These are phyloP conservation scores for Catamblyrhynchus diadema DNA, from an alignment of 2,797 vertebrate genomes.

Conservation along the genomic window DNA sequence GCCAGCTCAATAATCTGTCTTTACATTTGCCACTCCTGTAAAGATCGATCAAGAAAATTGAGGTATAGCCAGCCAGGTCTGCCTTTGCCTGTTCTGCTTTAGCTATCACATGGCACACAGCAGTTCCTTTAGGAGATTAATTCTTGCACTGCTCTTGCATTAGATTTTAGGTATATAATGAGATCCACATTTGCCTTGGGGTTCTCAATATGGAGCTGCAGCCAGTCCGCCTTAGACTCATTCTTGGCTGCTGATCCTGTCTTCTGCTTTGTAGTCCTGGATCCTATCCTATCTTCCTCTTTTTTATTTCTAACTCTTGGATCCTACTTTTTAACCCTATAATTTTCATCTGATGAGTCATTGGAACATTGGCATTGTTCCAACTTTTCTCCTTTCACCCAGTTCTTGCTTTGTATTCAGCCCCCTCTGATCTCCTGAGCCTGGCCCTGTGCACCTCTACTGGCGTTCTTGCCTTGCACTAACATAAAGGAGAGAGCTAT, in stretches of 20 bases:
- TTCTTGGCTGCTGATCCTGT: background rate
- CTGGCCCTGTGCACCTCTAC: background rate
- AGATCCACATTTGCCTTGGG: background rate
- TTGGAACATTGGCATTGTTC: background rate
- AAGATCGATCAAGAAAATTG: background rate
- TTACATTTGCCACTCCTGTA: background rate
- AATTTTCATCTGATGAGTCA: background rate
- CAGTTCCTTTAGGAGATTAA: background rate
- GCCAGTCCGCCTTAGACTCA: background rate
- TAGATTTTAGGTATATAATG: background rate
- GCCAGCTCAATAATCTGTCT: background rate
- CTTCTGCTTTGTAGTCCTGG: background rate
- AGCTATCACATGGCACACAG: background rate
- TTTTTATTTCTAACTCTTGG: background rate
- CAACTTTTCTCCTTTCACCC: background rate
- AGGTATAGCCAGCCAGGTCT: background rate
- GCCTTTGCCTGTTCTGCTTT: background rate
- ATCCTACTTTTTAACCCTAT: background rate
- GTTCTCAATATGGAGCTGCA: background rate
- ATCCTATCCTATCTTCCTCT: background rate
- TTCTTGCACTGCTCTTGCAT: background rate
- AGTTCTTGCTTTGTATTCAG: background rate
- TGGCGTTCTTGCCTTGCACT: background rate
- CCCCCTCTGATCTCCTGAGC: background rate
- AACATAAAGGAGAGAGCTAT: background rate